Evolutionary conservation across 2,888 invertebrate species (phyloP).

Genomic region (Desoria tigrina): DNA sequence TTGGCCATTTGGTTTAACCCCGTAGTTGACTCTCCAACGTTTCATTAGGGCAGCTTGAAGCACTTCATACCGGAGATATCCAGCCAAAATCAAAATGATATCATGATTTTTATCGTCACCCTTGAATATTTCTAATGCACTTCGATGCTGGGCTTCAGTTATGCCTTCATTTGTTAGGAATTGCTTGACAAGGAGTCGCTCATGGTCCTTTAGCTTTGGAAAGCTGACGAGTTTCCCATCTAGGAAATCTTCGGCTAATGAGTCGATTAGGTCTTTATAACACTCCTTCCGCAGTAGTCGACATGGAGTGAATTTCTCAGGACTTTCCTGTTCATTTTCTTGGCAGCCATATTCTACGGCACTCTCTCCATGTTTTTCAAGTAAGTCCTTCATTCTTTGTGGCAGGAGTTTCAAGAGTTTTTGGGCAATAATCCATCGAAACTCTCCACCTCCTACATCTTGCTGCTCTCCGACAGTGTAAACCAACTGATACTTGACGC

Average conservation of each 20-base stretch:
- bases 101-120: constrained; percentile 8
- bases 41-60: constrained; percentile 31
- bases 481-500: constrained; percentile 46
- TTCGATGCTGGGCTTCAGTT: background rate
- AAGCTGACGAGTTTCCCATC: constrained; percentile 10
- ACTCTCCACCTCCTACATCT: constrained; percentile 32
- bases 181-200: background rate
- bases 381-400: background rate
- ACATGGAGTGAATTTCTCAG: constrained; percentile 1
- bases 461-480: constrained; percentile 43
- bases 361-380: background rate
- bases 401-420: constrained; percentile 21
- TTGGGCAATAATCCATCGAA: constrained; percentile 32
- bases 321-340: background rate
- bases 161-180: constrained; percentile 23
- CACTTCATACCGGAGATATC: constrained; percentile 39
- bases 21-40: constrained; percentile 50
- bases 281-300: constrained; percentile 6
- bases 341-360: background rate
- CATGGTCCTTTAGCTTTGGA: background rate
- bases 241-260: constrained; percentile 14
- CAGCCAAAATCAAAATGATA: constrained; percentile 36
- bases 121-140: constrained; percentile 11
- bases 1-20: constrained; percentile 33
- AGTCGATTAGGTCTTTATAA: constrained; percentile 3